Base-by-base conservation (phyloP, 2,797 vertebrate genomes). In the Gymnodraco acuticeps region DNA sequence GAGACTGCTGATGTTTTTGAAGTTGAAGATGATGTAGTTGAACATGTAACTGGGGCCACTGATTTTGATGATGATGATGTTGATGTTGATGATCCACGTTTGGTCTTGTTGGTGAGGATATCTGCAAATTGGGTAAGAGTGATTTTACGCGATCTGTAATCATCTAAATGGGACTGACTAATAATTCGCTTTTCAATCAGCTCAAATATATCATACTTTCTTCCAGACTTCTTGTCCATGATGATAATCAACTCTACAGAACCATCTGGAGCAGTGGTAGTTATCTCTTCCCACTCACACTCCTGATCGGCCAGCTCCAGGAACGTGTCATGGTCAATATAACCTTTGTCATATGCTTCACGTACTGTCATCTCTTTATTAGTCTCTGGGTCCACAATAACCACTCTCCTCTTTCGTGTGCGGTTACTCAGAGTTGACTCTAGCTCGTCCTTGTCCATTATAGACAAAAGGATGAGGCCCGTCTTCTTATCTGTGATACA, bases 241-340 rank as follows among this genome's bases (percentile, higher is more conserved):
- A 99, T 95, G 58, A 99, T 95, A 41, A 97, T 83, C 31, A 97
- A 91, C 27, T 89, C 93, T 2, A 88, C 94, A 56, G 96, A 96
- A 16, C 98, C 98, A 80, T 99, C 98, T 2, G 96, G 94, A 11
- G 94, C 95, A 1, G 97, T 97, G 76, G 96, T 96, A 3, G 96
- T 97, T 54, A 97, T 96, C 90, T 99, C 98, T 87, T 99, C 97
- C 98, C 98, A 99, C 82, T 99, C 98, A n/a, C 97, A 97, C 77
- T 99, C 98, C 76, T 99, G 98, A 53, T 95, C 91, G 16, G 96
- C 95, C 51, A 99, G 94, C 61, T 99, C 97, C 61, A 92, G 54
- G 27, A 94, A 99, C 62, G 97, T 99, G 3, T 96, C 92, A 9
- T 96, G 95, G 92, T 99, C 98, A 38, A 99, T 99, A 16, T 96